These are phyloP conservation scores for Clamator glandarius DNA, from an alignment of 2,797 vertebrate species.

Conservation along the genomic window DNA sequence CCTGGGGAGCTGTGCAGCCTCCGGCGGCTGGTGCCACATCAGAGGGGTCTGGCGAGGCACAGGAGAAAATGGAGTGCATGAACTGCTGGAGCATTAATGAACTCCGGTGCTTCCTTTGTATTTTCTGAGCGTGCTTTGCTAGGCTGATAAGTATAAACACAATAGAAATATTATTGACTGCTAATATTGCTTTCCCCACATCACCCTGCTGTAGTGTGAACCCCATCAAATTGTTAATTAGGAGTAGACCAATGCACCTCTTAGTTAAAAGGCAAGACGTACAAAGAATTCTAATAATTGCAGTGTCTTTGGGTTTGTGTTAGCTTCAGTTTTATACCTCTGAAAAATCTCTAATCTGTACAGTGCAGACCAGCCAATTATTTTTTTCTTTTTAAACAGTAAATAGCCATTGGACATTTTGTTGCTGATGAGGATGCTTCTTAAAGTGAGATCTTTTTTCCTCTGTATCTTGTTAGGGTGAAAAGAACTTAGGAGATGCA, in stretches of 20 bases:
- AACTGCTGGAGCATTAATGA: not conserved
- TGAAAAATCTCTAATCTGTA: not conserved
- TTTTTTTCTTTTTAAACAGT: not conserved
- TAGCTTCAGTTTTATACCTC: not conserved
- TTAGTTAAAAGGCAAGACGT: not conserved
- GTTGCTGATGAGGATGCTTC: not conserved
- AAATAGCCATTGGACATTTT: not conserved
- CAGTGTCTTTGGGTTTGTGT: not conserved
- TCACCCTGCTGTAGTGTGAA: not conserved
- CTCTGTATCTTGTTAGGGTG: not conserved
- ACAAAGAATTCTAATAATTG: not conserved
- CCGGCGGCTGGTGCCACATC: accelerated
- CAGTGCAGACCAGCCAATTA: not conserved
- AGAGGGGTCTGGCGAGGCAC: not conserved
- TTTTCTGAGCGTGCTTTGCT: not conserved
- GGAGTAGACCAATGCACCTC: not conserved
- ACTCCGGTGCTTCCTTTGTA: not conserved
- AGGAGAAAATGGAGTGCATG: not conserved
- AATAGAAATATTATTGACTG: not conserved
- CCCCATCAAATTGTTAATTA: not conserved
- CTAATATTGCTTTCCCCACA: not conserved
- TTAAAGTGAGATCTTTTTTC: not conserved
- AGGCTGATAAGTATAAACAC: not conserved
- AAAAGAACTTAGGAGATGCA: not conserved
- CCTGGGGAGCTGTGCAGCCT: not conserved